Evolutionary conservation across 1,140 invertebrate genomes (phyloP), one percentile per base, ranked within the genome.

Genomic region (Drosophila takahashii): DNA sequence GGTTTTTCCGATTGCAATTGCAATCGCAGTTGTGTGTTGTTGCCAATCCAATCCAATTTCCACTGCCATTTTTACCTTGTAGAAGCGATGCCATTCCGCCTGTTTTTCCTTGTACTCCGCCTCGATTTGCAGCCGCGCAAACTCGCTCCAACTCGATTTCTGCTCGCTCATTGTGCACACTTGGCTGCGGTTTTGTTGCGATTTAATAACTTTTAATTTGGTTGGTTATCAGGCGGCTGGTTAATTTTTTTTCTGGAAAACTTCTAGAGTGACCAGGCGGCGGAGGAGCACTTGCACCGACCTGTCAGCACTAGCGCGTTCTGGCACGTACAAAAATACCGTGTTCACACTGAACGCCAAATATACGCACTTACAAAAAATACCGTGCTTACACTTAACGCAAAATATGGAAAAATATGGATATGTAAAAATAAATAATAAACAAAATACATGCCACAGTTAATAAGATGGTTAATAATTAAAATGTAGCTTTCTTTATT

Each of bases 31-130:
- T 42, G 22, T 22, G 22, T 22, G 48, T 54, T 66, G 60, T 65
- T 45, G 45, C 32, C 29, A 32, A 32, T 32, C 29, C 29, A 32
- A 32, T 32, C 29, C 29, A 9, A 9, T 32, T 32, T 32, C 29
- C 29, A 32, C 50, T 45, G 41, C 32, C 50, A 76, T 61, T 73
- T 62, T 73, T 62, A 96, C 95, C 94, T 96, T 95, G 92, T 94
- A 96, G 76, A 94, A 92, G 29, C 93, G 90, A 47, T 93, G 81
- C 95, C 95, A 96, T 60, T 93, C 45, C 71, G 45, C 54, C 71
- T 94, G 94, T 85, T 96, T 94, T 77, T 93, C 94, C 69, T 93
- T 93, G 91, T 95, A 96, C 92, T 96, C 95, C 4, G 93, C 93
- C 92, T 96, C 95, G 65, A 96, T 84, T 70, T 69, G 74, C n/a